A percentile compares a stretch with the other conserved stretches of the same genome.
phyloP scores from a whole-genome alignment of 1,140 invertebrate species.

The Atopsyche davidsoni region DNA sequence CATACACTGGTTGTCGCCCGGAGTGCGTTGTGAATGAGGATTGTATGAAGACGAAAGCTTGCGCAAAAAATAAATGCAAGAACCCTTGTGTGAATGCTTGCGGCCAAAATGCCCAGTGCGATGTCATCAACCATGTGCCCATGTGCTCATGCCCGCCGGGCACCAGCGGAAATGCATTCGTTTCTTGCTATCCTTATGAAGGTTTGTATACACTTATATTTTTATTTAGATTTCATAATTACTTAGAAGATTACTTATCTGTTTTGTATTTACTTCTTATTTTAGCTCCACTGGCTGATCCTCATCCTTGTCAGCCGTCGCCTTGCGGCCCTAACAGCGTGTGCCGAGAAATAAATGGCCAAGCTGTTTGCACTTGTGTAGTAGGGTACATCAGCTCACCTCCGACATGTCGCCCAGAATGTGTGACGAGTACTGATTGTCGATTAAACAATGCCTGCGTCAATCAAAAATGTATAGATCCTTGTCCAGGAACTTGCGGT shows the following conservation, averaged over 20 bases:
- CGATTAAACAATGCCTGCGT: slow-evolving; percentile 53
- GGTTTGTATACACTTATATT: slow-evolving; percentile 36
- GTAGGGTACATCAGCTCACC: slow-evolving; percentile 56
- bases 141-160: slow-evolving; percentile 63
- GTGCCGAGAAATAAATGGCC: slow-evolving; percentile 50
- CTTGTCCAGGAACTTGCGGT: slow-evolving; percentile 61
- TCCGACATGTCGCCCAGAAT: slow-evolving; percentile 59
- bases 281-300: slow-evolving; percentile 46
- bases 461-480: slow-evolving; percentile 62
- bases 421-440: slow-evolving; percentile 58
- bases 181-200: slow-evolving; percentile 54
- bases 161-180: slow-evolving; percentile 65
- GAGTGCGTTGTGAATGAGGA: slow-evolving; percentile 69
- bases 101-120: slow-evolving; percentile 65
- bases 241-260: background rate
- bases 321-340: slow-evolving; percentile 61
- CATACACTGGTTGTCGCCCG: slow-evolving; percentile 59
- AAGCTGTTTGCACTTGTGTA: slow-evolving; percentile 56
- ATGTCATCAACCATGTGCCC: slow-evolving; percentile 68
- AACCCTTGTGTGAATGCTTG: slow-evolving; percentile 67
- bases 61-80: slow-evolving; percentile 61
- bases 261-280: slow-evolving; percentile 19
- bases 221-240: background rate
- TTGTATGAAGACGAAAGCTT: slow-evolving; percentile 65
- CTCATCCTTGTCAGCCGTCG: slow-evolving; percentile 56